Evolutionary conservation across 2,113 vertebrate species (phyloP), one percentile per base, ranked within the genome.

Genomic region (Hippocampus guttulatus): DNA sequence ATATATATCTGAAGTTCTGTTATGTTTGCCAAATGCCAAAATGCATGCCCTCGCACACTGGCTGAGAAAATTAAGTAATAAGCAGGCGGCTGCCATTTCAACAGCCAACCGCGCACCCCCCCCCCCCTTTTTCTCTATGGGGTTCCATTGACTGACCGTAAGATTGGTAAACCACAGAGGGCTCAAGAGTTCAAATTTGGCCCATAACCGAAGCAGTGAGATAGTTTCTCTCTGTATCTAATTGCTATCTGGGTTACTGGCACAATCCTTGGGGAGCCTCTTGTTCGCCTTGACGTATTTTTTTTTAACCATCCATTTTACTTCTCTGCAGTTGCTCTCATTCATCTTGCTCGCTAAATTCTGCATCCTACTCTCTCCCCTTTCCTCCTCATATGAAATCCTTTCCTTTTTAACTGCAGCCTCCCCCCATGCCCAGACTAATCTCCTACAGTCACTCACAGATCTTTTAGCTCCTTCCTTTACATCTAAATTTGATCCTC

Each of bases 161-260:
- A 72, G 68, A 79, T 71, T 40, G 68, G 66, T 77, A 73, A 76
- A 80, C 66, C 69, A 49, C 79, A 83, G 77, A 68, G 57, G 75
- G 64, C 71, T 71, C 47, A 8, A 61, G 68, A 81, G 77, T 60
- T 72, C 64, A 86, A 72, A 79, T 71, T 77, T 51, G 69, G 82
- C 78, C 77, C 60, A 3, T 61, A 49, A 70, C 78, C 75, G 75
- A 70, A 82, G 76, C 75, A 82, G 73, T 69, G 74, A 67, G 11
- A 76, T 2, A 10, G 55, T 80, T 80, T 63, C 84, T 80, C 75
- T 79, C 21, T 63, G 75, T 11, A 21, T 73, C 67, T 70, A 78
- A 73, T 67, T 73, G 58, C 68, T 85, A 86, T 84, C 87, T 88
- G 74, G 87, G 81, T 87, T 88, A 91, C 75, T 84, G 71, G 71